Evolutionary conservation across 2,113 vertebrate species (phyloP), one percentile per base, ranked within the genome.

Genomic region (Podarcis cretensis): DNA sequence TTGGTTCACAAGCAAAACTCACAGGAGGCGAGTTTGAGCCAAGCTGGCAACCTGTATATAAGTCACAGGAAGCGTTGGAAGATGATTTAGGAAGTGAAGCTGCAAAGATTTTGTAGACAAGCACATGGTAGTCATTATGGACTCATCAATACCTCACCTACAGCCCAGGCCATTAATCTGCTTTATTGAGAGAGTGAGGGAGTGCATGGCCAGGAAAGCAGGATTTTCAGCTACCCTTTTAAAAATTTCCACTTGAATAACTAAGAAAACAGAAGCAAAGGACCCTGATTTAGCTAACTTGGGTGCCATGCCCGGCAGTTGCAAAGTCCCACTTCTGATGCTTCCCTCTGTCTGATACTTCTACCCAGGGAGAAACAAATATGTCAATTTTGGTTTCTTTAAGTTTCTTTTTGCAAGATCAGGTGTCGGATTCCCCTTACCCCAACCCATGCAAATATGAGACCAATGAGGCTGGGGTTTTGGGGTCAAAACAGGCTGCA

Each of bases 31-130:
- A 65, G 77, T 25, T 23, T 4, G 4, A 35, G 3, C 86, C 59
- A 79, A 27, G 1, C 1, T 80, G 48, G 35, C 37, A 54, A 83
- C n/a, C 32, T 76, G 21, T 66, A 18, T 73, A 40, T 1, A 2
- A 23, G 30, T 81, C 73, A 91, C 40, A 3, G 0, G 6, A 1
- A 1, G 35, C 4, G 0, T 90, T 91, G 65, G 14, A 32, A 71
- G 20, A 25, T 82, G 54, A 89, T 91, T 92, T 89, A 87, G 86
- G 88, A 87, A 89, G 27, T 68, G 85, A n/a, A 35, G 57, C 13
- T 40, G 23, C 37, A 92, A 87, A 85, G 0, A 89, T 89, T 87
- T 90, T 63, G 6, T 78, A 30, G 43, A 89, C 48, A 87, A 90
- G 37, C 5, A 85, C 10, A 79, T 0, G 0, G 1, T 13, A 82